These are phyloP conservation scores for Germaria angustata DNA, from an alignment of 2,888 invertebrate species.

Conservation along the genomic window DNA sequence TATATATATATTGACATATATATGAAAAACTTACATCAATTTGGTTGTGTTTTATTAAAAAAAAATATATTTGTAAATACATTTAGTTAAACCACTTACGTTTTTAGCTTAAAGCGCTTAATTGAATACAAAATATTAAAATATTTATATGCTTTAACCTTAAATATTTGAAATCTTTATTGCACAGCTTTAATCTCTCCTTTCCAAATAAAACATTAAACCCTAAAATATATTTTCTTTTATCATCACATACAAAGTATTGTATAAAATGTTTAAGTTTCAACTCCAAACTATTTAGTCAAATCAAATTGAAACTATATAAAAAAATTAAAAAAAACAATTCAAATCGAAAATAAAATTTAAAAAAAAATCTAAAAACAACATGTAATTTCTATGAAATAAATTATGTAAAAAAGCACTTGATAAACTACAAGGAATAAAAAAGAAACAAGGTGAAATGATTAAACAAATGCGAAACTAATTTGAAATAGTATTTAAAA, in stretches of 20 bases:
- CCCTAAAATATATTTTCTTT: not conserved
- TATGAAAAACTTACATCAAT: slow-evolving; percentile 76
- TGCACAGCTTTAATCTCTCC: slow-evolving; percentile 35
- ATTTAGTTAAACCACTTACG: not conserved
- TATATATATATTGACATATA: no score
- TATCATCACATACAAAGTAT: not conserved
- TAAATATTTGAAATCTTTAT: slow-evolving; percentile 8
- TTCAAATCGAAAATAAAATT: slow-evolving; percentile 23
- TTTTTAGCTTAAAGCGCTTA: slow-evolving; percentile 49
- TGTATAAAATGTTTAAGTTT: slow-evolving; percentile 50
- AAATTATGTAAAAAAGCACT: slow-evolving; percentile 69
- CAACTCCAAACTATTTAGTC: slow-evolving; percentile 56
- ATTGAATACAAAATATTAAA: not conserved
- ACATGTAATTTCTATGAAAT: slow-evolving; percentile 76
- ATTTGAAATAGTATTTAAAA: slow-evolving; percentile 67
- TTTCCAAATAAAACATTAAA: slow-evolving; percentile 8
- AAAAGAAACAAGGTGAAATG: slow-evolving; percentile 63
- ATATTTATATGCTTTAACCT: not conserved
- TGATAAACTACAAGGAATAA: slow-evolving; percentile 63
- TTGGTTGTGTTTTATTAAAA: slow-evolving; percentile 77
- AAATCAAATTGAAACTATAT: slow-evolving; percentile 53
- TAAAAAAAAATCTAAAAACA: slow-evolving; percentile 61
- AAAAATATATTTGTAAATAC: not conserved
- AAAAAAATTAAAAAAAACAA: slow-evolving; percentile 20
- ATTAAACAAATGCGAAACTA: slow-evolving; percentile 71